A percentile compares a stretch with the other conserved stretches of the same genome.
Evolutionary conservation across 2,797 vertebrate species (phyloP).

Genomic region (Spheniscus humboldti): DNA sequence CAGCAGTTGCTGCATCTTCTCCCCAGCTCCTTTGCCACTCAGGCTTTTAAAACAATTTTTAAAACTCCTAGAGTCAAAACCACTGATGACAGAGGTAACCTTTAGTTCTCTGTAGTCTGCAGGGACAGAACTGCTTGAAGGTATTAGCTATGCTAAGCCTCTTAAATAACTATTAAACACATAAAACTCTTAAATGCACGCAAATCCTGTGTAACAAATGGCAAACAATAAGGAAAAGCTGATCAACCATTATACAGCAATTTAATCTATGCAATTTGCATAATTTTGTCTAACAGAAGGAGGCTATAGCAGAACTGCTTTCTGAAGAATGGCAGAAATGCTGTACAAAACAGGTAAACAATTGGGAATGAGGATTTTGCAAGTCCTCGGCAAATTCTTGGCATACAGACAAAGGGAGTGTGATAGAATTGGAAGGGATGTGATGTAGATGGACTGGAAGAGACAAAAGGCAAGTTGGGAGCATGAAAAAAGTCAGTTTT

Average conservation of each 20-base stretch:
- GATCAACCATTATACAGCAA: slow-evolving; percentile 54
- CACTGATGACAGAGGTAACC: background rate
- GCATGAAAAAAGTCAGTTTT: background rate
- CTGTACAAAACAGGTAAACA: slow-evolving; percentile 43
- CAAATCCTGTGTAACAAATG: slow-evolving; percentile 63
- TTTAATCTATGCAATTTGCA: slow-evolving; percentile 58
- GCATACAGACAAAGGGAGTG: background rate
- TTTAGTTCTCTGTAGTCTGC: background rate
- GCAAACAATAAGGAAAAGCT: slow-evolving; percentile 62
- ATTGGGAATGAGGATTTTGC: background rate
- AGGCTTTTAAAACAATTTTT: background rate
- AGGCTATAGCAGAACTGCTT: background rate
- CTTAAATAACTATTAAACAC: slow-evolving; percentile 64
- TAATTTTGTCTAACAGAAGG: slow-evolving; percentile 45
- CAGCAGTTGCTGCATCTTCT: background rate
- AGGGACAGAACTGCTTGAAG: slow-evolving; percentile 30
- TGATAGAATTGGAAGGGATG: background rate
- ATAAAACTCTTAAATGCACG: slow-evolving; percentile 63
- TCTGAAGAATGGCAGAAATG: background rate
- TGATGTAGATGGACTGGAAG: background rate
- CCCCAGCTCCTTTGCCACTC: background rate
- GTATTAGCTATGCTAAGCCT: slow-evolving; percentile 62
- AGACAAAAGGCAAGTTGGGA: background rate
- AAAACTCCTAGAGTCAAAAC: background rate
- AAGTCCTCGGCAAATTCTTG: slow-evolving; percentile 5